Evolutionary conservation across 2,113 vertebrate genomes (phyloP), one percentile per base, ranked within the genome.

Genomic region (Heterocephalus glaber): DNA sequence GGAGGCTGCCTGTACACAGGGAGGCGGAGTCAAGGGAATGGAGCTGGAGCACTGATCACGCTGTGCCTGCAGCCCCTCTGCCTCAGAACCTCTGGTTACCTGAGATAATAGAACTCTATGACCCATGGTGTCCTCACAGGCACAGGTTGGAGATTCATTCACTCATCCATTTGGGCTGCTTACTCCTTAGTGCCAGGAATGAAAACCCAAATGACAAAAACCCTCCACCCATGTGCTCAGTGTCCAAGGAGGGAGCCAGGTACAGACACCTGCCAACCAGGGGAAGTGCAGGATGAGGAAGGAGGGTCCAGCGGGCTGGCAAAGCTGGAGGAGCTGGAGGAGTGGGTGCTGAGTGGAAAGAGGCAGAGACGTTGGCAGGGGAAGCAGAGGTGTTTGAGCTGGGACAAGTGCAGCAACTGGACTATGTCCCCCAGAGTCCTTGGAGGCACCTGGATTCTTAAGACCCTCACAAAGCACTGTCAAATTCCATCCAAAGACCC

Each of bases 311-410:
- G 6, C 1, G 30, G 77, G 49, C 19, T 35, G 8, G 17, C n/a
- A n/a, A n/a, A n/a, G n/a, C n/a, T n/a, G n/a, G 19, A 30, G 44
- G 7, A 52, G n/a, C 44, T 14, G n/a, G 52, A 52, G n/a, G 56
- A 10, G 28, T 5, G 1, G 9, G 17, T 2, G 22, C 54, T 7
- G 10, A 3, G 13, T 1, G 4, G 8, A 38, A 19, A 8, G 65
- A 16, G 49, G 20, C 33, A 3, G 74, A 35, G 58, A n/a, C 19
- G 30, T 1, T 56, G 77, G n/a, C 30, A 4, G 79, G 11, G 7
- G 44, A 70, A 8, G 30, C 30, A 5, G 30, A 24, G 5, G n/a
- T 61, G 38, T 66, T 66, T 35, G 2, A 0, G 33, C 33, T 66
- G 65, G 65, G 65, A 7, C 7, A 30, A 35, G 19, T 47, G 58